Base-by-base conservation (phyloP, 2,797 vertebrate genomes). In the Chlorospingus semifuscus region DNA sequence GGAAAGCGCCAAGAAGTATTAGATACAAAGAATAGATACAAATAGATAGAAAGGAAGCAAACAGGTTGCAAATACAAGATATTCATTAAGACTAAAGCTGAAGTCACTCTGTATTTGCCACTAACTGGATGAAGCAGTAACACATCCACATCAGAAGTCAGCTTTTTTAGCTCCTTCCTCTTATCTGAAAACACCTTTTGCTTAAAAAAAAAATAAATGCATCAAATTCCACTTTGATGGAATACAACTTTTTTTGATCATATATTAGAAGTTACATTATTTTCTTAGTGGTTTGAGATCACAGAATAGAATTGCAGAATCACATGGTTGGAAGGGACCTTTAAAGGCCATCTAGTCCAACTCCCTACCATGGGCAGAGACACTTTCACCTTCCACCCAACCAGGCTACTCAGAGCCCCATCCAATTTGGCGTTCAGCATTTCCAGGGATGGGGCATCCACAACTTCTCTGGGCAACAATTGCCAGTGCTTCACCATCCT, bases 41-140 rank as follows among this genome's bases (percentile, higher is more conserved):
- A 76, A 41, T 14, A 49, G 30, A 76, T 11, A 82, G 12, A 80
- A 76, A 89, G 4, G 34, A 32, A 86, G 13, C 5, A 74, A 74
- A 68, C 3, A 14, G 9, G 19, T 5, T 80, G n/a, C 26, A 81
- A 89, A 27, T 10, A 49, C 8, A 23, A 75, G 21, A 44, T 3
- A 13, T 3, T 12, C 6, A 39, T 24, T 61, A 70, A 22, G 12
- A n/a, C 30, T 57, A 1, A 87, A 84, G 53, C 3, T 61, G 74
- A 82, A 90, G 44, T 49, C 53, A 63, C 3, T 0, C 0, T 3
- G 3, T 26, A 55, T 50, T 61, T 57, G 27, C 6, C n/a, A 71
- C 0, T 18, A 46, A 69, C 3, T 41, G 11, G 12, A 19, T 36
- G 37, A 79, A 94, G 26, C 39, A 53, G 53, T 36, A 83, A 60